Percentiles rank a stretch among this genome's conserved stretches.
Evolutionary conservation across 2,113 vertebrate species (phyloP).

Genomic region (Tetraodon nigroviridis): DNA sequence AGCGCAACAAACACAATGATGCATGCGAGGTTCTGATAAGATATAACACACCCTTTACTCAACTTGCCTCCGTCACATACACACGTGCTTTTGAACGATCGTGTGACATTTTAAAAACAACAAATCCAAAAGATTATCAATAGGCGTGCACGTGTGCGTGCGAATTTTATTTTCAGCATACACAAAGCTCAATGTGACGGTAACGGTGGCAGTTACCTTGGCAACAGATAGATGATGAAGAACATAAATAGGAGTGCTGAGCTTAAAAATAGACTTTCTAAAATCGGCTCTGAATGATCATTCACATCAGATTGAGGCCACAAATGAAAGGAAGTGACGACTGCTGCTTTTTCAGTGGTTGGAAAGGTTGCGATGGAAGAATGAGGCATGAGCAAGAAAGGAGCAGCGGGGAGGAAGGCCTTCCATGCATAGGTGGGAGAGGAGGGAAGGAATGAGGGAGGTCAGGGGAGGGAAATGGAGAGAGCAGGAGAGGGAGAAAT

Average conservation of each 20-base stretch:
- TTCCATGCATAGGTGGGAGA: constrained; percentile 12
- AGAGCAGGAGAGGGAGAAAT: constrained; percentile 36
- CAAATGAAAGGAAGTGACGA: constrained; percentile 13
- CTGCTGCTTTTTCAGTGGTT: not conserved
- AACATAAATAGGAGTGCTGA: constrained; percentile 21
- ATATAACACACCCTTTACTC: no score
- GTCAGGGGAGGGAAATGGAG: constrained; percentile 38
- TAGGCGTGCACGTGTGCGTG: not conserved
- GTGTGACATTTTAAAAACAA: no score
- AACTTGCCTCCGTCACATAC: not conserved
- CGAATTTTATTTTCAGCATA: not conserved
- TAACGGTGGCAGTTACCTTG: constrained; percentile 42
- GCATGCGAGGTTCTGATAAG: no score
- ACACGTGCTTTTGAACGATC: no score
- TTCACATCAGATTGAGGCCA: constrained; percentile 16
- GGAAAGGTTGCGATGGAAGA: constrained; percentile 22
- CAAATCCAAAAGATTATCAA: no score
- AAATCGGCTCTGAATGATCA: constrained; percentile 25
- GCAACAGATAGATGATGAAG: constrained; percentile 42
- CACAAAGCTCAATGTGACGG: constrained; percentile 16
- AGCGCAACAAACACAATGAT: no score
- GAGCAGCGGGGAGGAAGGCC: constrained; percentile 30
- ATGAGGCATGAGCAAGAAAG: constrained; percentile 38
- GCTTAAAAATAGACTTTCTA: constrained; percentile 49
- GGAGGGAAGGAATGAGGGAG: not conserved